Evolutionary conservation across 37 sponge, comb jelly and placozoan genomes (phyloP).

Genomic region (Beroe forskalii): DNA sequence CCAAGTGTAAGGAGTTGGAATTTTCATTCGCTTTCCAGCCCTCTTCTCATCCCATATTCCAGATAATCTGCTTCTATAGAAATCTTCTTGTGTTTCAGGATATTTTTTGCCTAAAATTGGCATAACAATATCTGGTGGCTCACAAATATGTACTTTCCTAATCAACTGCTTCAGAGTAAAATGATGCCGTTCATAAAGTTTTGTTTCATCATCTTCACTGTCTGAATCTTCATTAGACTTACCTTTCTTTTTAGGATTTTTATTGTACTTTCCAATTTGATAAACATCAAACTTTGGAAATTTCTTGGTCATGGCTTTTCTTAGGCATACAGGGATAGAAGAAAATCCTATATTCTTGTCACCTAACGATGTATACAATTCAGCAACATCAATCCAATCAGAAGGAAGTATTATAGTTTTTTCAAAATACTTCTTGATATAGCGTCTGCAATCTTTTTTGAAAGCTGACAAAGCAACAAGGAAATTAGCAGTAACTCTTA

Average conservation of each 20-base stretch:
- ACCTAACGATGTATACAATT: constrained; percentile 89
- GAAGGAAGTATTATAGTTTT: constrained; percentile 86
- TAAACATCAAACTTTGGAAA: constrained; percentile 91
- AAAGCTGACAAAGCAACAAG: constrained; percentile 90
- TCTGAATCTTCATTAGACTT: constrained; percentile 38
- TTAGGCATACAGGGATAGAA: constrained; percentile 83
- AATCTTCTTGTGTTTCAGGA: constrained; percentile 87
- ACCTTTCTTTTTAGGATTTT: constrained; percentile 76
- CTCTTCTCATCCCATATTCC: constrained; percentile 92
- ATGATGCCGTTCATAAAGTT: constrained; percentile 32
- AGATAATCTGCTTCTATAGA: constrained; percentile 79
- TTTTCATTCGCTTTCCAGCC: constrained; percentile 97
- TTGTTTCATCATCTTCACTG: constrained; percentile 42
- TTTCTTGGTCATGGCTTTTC: constrained; percentile 88
- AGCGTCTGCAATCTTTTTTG: constrained; percentile 79
- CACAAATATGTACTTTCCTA: constrained; percentile 91
- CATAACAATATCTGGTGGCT: constrained; percentile 95
- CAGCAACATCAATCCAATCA: constrained; percentile 99
- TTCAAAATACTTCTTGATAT: constrained; percentile 88
- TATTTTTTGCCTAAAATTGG: constrained; percentile 89
- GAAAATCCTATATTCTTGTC: constrained; percentile 87
- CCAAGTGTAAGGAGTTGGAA: constrained; percentile 96
- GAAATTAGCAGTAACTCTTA: constrained; percentile 94
- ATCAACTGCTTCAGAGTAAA: constrained; percentile 99
- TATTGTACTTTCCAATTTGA: constrained; percentile 96